Evolutionary conservation across 2,797 vertebrate species (phyloP).

Genomic region (Arrhamphus sclerolepis): DNA sequence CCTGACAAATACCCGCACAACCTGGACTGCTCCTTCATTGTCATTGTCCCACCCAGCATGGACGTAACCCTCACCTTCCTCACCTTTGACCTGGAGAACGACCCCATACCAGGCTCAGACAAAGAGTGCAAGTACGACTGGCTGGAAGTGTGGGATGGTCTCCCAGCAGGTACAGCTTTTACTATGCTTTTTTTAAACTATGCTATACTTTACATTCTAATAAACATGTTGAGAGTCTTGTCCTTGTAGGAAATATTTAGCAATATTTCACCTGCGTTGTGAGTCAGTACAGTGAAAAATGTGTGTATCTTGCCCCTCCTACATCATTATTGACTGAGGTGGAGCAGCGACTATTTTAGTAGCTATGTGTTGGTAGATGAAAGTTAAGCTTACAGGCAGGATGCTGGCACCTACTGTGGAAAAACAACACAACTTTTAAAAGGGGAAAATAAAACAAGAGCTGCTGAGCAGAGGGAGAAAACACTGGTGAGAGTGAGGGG

Average conservation of each 20-base stretch:
- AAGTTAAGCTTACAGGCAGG: conserved; percentile 74
- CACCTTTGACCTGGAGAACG: conserved; percentile 96
- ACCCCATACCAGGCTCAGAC: conserved; percentile 91
- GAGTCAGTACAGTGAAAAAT: conserved; percentile 32
- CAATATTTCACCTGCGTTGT: conserved; percentile 13
- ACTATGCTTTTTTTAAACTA: neutral
- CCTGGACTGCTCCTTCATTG: conserved; percentile 94
- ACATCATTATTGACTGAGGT: conserved; percentile 72
- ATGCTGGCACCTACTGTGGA: conserved; percentile 61
- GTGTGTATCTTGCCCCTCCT: conserved; percentile 46
- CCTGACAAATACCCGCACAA: conserved; percentile 98
- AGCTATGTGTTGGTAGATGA: conserved; percentile 76
- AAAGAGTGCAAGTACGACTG: conserved; percentile 98
- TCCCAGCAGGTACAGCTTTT: conserved; percentile 84
- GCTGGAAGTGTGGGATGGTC: conserved; percentile 98
- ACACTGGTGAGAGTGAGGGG: conserved; percentile 51
- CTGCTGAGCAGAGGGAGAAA: conserved; percentile 47
- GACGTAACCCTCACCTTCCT: conserved; percentile 93
- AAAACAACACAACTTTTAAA: conserved; percentile 54
- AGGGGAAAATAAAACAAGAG: conserved; percentile 62
- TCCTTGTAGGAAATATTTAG: conserved; percentile 11
- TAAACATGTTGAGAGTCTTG: neutral
- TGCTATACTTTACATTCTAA: neutral
- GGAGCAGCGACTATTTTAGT: conserved; percentile 74
- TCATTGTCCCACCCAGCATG: conserved; percentile 91